Evolutionary conservation across 2,113 vertebrate species (phyloP).

Genomic region (Coptodon bakossiorum): DNA sequence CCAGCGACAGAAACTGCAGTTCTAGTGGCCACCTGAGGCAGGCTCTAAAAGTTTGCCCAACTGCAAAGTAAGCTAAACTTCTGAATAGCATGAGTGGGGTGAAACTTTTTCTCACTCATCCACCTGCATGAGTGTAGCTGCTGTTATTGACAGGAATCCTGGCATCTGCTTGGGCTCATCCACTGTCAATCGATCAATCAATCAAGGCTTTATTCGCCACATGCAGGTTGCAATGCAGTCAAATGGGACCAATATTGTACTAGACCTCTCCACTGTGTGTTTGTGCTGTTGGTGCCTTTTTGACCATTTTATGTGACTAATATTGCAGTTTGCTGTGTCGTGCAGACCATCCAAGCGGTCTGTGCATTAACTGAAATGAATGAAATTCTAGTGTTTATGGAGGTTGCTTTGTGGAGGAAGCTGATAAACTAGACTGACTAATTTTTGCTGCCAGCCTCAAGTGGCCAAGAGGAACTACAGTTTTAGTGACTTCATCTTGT

Average conservation of each 20-base stretch:
- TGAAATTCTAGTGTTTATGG: not conserved
- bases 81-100: not conserved
- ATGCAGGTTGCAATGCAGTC: too few relatives aligned
- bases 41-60: not conserved
- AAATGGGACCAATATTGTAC: not conserved
- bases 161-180: not conserved
- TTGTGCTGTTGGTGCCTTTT: not conserved
- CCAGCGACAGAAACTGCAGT: not conserved
- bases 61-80: not conserved
- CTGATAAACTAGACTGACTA: not conserved
- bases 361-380: not conserved
- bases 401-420: not conserved
- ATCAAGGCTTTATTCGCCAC: too few relatives aligned
- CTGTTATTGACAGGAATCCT: not conserved
- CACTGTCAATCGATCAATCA: not conserved
- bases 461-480: not conserved
- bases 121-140: not conserved
- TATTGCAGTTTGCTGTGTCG: not conserved
- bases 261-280: not conserved
- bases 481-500: not conserved
- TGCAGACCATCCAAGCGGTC: not conserved
- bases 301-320: not conserved
- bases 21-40: not conserved
- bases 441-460: not conserved
- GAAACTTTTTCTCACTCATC: not conserved